Percentiles rank a stretch among this genome's conserved stretches.
phyloP scores from a whole-genome alignment of 2,888 invertebrate genomes.

The Cantharis nigra region DNA sequence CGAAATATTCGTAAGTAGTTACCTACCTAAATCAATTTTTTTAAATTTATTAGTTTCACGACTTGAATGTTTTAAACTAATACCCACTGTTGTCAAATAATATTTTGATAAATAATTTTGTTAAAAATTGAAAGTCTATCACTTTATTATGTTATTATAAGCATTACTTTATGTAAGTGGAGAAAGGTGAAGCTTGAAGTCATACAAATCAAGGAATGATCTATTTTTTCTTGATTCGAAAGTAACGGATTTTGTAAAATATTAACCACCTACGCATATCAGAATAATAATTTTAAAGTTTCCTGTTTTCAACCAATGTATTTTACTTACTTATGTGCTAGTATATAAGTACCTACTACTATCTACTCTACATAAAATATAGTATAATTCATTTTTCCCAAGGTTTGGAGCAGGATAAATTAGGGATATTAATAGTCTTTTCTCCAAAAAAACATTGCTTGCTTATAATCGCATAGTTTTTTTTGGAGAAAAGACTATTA shows the following conservation, averaged over 20 bases:
- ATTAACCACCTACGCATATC: not conserved
- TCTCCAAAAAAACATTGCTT: too few species aligned
- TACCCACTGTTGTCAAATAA: not conserved
- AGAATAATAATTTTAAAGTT: not conserved
- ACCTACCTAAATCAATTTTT: not conserved
- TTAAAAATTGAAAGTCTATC: not conserved
- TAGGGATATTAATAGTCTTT: too few species aligned
- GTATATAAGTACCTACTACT: too few species aligned
- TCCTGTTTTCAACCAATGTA: not conserved
- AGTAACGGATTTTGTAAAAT: not conserved
- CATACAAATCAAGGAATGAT: slow-evolving; percentile 1
- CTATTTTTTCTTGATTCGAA: not conserved
- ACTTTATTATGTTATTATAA: not conserved
- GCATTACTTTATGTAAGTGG: not conserved
- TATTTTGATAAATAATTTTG: not conserved
- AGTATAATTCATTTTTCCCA: too few species aligned
- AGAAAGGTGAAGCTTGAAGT: not conserved
- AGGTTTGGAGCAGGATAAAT: too few species aligned
- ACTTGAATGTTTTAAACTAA: not conserved
- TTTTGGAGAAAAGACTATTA: too few species aligned
- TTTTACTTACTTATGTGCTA: too few species aligned
- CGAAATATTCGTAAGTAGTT: not conserved
- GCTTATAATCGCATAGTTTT: too few species aligned
- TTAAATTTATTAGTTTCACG: not conserved
- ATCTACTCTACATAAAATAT: too few species aligned